These are phyloP conservation scores for Mastacembelus armatus DNA, from an alignment of 2,797 vertebrate genomes.

Conservation along the genomic window DNA sequence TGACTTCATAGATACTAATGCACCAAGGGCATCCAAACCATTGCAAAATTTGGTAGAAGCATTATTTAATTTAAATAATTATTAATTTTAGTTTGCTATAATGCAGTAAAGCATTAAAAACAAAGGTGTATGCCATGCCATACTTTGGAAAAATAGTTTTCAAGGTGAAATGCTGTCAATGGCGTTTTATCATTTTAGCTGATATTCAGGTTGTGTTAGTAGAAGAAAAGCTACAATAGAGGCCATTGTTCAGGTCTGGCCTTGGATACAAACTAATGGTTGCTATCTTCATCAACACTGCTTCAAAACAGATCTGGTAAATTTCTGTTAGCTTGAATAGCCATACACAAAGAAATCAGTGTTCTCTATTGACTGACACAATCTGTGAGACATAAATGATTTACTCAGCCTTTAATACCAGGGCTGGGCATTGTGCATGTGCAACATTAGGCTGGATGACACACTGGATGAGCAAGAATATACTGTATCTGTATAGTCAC, in stretches of 20 bases:
- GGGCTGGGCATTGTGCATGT: constrained; percentile 50
- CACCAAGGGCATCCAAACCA: not conserved
- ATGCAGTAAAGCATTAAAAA: not conserved
- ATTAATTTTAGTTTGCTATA: too few species aligned
- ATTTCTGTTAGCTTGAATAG: constrained; percentile 72
- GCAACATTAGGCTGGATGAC: constrained; percentile 29
- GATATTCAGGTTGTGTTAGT: constrained; percentile 62
- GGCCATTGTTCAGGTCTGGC: constrained; percentile 73
- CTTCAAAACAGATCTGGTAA: constrained; percentile 71
- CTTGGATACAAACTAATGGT: constrained; percentile 73
- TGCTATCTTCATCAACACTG: constrained; percentile 76
- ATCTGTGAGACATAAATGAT: constrained; percentile 73
- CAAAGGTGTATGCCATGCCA: not conserved
- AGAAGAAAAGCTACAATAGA: constrained; percentile 67
- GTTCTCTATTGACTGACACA: constrained; percentile 72
- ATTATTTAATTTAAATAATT: not conserved
- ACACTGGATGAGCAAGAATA: constrained; percentile 30
- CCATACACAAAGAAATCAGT: constrained; percentile 70
- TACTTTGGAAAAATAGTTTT: not conserved
- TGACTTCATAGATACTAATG: too few species aligned
- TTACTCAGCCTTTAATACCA: constrained; percentile 70
- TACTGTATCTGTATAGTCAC: constrained; percentile 17
- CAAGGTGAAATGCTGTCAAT: constrained; percentile 24
- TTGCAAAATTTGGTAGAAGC: not conserved
- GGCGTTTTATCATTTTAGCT: constrained; percentile 28